Percentiles rank a stretch among this genome's conserved stretches.
These are phyloP conservation scores for Maniola hyperantus DNA, from an alignment of 2,888 invertebrate genomes.

Conservation along the genomic window DNA sequence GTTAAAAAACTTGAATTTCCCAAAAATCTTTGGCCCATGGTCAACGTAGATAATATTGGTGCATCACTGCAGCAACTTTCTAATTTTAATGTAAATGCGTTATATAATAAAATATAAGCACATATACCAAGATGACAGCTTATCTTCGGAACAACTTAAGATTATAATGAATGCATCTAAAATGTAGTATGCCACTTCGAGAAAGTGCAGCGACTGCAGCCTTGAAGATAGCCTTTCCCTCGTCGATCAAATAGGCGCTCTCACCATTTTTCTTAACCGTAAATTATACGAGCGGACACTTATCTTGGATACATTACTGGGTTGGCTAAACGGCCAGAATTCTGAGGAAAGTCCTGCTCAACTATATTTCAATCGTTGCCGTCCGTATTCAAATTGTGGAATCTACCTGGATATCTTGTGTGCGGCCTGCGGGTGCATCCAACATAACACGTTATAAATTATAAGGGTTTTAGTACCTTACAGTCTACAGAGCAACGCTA, in stretches of 20 bases:
- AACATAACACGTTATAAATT: too few species aligned
- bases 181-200: slow-evolving; percentile 70
- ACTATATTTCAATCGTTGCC: background rate
- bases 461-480: too few species aligned
- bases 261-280: slow-evolving; percentile 69
- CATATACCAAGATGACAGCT: slow-evolving; percentile 25
- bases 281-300: slow-evolving; percentile 71
- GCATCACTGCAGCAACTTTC: slow-evolving; percentile 19
- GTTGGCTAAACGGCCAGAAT: background rate
- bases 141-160: slow-evolving; percentile 44
- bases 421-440: too few species aligned
- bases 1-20: background rate
- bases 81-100: slow-evolving; percentile 22
- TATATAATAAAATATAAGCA: slow-evolving; percentile 20
- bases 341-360: slow-evolving; percentile 10
- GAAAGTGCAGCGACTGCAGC: slow-evolving; percentile 78
- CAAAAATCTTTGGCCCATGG: slow-evolving; percentile 6
- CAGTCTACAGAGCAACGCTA: too few species aligned
- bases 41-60: background rate
- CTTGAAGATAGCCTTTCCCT: slow-evolving; percentile 79
- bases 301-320: slow-evolving; percentile 61
- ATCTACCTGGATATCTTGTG: too few species aligned
- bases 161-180: slow-evolving; percentile 73
- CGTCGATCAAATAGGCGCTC: slow-evolving; percentile 74
- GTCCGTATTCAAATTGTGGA: too few species aligned